Base-by-base conservation (phyloP, 2,113 vertebrate genomes). In the Danio rerio region DNA sequence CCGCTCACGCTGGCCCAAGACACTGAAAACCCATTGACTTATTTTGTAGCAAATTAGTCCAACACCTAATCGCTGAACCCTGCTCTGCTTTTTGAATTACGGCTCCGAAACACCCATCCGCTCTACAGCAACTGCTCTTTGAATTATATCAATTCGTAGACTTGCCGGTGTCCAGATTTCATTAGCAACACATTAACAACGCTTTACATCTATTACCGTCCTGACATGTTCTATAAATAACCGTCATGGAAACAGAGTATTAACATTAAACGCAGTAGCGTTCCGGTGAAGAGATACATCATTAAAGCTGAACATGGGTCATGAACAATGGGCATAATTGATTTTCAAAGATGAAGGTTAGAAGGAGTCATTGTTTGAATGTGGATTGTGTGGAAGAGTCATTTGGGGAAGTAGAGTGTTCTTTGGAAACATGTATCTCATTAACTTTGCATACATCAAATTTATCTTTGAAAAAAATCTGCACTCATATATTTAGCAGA, bases 141-240 rank as follows among this genome's bases (percentile, higher is more conserved):
- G 96, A 98, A 96, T 99, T 97, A 98, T 97, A 97, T 96, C 94
- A 96, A 96, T 98, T 98, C 96, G 96, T 96, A 98, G 80, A 97
- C 94, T 97, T 96, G 95, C 95, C 95, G 94, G 93, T 96, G 96
- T 98, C 96, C 95, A 95, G 95, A 97, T 98, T 98, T 98, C 95
- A 99, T 98, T 98, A 98, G 96, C 95, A 87, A 95, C 94, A 95
- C 96, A 98, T 99, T 98, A 98, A 96, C 95, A 92, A 94, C 92
- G 95, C 95, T 96, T 97, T 95, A 96, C 96, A 96, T 98, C 98
- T 99, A 98, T 98, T 96, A 95, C 96, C 90, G 94, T 91, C 94
- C 95, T 95, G 96, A 97, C 96, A 97, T 95, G 94, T 95, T 98
- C 96, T 97, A 97, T 98, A 98, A 98, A 98, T 97, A 98, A 97